phyloP scores from a whole-genome alignment of 2,113 vertebrate genomes.

The Trinectes maculatus region DNA sequence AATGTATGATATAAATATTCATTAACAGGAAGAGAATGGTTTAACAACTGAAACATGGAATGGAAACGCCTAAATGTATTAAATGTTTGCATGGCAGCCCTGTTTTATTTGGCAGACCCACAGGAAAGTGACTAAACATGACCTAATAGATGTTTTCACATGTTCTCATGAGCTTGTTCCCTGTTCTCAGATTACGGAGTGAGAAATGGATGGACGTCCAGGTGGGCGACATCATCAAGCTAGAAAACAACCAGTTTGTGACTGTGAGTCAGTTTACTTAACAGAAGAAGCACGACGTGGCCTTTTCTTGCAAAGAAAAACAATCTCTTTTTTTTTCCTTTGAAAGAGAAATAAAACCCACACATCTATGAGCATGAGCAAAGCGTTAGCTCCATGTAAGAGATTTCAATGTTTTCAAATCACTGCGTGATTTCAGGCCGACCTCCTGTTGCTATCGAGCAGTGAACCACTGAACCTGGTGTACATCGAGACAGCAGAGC shows the following conservation, averaged over 20 bases:
- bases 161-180: constrained; percentile 12
- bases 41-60: too few relatives aligned
- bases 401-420: too few relatives aligned
- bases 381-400: too few relatives aligned
- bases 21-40: neutral
- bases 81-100: too few relatives aligned
- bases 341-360: too few relatives aligned
- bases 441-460: constrained; percentile 92
- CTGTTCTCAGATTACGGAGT: constrained; percentile 83
- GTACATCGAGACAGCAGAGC: constrained; percentile 93
- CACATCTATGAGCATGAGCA: too few relatives aligned
- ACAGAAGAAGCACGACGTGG: too few relatives aligned
- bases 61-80: too few relatives aligned
- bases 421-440: constrained; percentile 87
- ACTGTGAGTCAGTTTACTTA: constrained; percentile 86
- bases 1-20: neutral
- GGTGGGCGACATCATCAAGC: constrained; percentile 95
- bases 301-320: too few relatives aligned
- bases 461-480: constrained; percentile 92
- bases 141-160: too few relatives aligned
- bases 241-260: constrained; percentile 94
- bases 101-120: too few relatives aligned
- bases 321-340: neutral
- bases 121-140: too few relatives aligned
- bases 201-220: constrained; percentile 96